These are phyloP conservation scores for Monodelphis domestica DNA, from an alignment of 2,797 vertebrate genomes.

Conservation along the genomic window DNA sequence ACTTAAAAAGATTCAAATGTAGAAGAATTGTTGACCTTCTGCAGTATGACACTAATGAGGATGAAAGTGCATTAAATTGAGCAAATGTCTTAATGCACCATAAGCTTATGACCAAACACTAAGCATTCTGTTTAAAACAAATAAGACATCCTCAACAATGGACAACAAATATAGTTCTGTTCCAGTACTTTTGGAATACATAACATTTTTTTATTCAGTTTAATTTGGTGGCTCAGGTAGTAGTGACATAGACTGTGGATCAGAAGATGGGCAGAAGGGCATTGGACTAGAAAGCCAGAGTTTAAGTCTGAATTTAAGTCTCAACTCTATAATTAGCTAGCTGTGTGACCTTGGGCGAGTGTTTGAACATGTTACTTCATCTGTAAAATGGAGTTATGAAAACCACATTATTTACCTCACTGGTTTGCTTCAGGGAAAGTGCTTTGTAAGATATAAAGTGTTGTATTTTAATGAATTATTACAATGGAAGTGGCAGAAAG, in stretches of 20 bases:
- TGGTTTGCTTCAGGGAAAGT: neutral
- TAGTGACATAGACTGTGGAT: slow-evolving; percentile 73
- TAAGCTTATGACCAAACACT: slow-evolving; percentile 68
- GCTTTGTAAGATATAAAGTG: neutral
- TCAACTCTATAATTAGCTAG: neutral
- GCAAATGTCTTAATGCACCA: slow-evolving; percentile 56
- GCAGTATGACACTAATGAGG: slow-evolving; percentile 72
- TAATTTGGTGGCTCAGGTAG: slow-evolving; percentile 63
- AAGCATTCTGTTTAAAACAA: slow-evolving; percentile 77
- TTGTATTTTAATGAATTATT: neutral
- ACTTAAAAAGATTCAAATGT: slow-evolving; percentile 75
- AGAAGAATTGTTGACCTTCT: slow-evolving; percentile 79
- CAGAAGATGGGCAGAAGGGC: neutral
- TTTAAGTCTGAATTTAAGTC: neutral
- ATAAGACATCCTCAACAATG: slow-evolving; percentile 56
- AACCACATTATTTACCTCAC: neutral
- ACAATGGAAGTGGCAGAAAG: neutral
- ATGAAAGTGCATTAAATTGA: slow-evolving; percentile 80
- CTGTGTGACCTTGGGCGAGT: neutral
- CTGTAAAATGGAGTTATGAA: neutral
- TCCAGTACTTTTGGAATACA: slow-evolving; percentile 73
- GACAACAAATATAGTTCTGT: slow-evolving; percentile 76
- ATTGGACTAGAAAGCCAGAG: neutral
- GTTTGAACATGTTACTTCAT: neutral
- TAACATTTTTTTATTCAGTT: slow-evolving; percentile 79